A percentile compares a stretch with the other conserved stretches of the same genome.
These are phyloP conservation scores for Garrulus glandarius DNA, from an alignment of 2,797 vertebrate species.

Conservation along the genomic window DNA sequence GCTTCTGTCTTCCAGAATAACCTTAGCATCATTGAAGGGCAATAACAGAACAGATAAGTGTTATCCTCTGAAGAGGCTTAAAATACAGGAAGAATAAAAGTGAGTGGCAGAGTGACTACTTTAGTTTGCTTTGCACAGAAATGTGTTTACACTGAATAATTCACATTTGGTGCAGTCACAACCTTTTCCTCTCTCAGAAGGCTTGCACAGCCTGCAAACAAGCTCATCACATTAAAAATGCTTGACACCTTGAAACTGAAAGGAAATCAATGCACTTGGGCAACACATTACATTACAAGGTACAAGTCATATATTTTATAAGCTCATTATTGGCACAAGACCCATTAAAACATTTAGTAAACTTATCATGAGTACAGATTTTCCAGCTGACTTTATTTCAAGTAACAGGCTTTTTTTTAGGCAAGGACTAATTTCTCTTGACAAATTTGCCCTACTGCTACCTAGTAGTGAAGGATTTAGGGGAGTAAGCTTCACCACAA, in stretches of 20 bases:
- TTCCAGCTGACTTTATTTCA: background rate
- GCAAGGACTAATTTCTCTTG: background rate
- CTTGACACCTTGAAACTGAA: background rate
- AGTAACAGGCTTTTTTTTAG: background rate
- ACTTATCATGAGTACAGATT: background rate
- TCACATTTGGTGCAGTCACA: background rate
- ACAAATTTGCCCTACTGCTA: background rate
- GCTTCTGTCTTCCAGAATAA: conserved; percentile 32
- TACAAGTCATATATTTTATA: background rate
- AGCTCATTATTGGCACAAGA: background rate
- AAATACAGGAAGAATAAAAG: background rate
- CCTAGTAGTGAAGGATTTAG: background rate
- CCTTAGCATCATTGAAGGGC: background rate
- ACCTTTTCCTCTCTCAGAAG: background rate
- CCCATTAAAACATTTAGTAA: background rate
- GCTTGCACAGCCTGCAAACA: background rate
- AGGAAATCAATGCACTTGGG: background rate
- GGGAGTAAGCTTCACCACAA: background rate
- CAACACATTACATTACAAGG: background rate
- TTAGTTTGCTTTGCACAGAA: conserved; percentile 42
- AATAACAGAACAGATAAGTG: conserved; percentile 19
- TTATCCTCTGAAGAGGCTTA: conserved; percentile 31
- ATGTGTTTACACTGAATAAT: conserved; percentile 29
- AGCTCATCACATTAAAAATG: background rate
- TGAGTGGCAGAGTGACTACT: conserved; percentile 1